Conservation (phyloP, 2,113 vertebrate genomes). For the sheep (Ovis aries) region ARS-UI_Ramb_v3.0 NC_056054.1:220469501-220470000, state of each 20-base stretch:
- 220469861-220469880: background rate
- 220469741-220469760: background rate
- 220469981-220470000: background rate
- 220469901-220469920: background rate
- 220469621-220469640: background rate
- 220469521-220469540: background rate
- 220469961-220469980: background rate
- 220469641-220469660: background rate
- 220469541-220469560: background rate
- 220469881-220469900: background rate
- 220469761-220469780: background rate
- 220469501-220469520: background rate
- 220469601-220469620: background rate
- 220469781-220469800: background rate
- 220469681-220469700: background rate
- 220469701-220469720: background rate
- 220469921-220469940: background rate
- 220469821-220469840: background rate
- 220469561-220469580: background rate
- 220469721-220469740: background rate
- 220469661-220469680: background rate
- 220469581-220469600: background rate
- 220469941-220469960: background rate
- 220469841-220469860: background rate
- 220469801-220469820: background rate